phyloP scores from a whole-genome alignment of 53 echinoderm and acorn worm species.

The Antedon mediterranea region DNA sequence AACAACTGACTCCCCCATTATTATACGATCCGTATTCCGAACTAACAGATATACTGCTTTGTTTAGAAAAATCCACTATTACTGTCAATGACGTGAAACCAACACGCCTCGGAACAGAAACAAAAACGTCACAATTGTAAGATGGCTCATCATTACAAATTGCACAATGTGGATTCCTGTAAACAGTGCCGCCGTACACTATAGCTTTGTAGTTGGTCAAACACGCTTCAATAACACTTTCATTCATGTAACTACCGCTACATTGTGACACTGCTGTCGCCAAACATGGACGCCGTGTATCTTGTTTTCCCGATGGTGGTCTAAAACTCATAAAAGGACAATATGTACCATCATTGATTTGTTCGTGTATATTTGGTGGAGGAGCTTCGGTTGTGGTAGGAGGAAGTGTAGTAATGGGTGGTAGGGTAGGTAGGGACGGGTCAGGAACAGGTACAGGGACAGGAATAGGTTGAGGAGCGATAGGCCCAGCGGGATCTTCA shows the following conservation, averaged over 20 bases:
- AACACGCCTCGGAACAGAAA: not conserved
- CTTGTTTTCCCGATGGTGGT: not conserved
- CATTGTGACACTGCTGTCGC: not conserved
- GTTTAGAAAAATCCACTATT: not conserved
- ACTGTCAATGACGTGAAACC: not conserved
- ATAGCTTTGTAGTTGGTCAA: not conserved
- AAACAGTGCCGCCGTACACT: not conserved
- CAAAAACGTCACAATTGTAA: slow-evolving; percentile 2
- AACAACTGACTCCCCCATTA: not conserved
- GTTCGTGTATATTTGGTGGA: not conserved
- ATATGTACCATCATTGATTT: not conserved
- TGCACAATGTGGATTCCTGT: slow-evolving; percentile 37
- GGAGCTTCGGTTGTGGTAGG: not conserved
- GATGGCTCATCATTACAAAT: slow-evolving; percentile 22
- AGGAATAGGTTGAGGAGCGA: not conserved
- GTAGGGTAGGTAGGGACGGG: not conserved
- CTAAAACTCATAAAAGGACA: not conserved
- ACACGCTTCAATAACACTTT: not conserved
- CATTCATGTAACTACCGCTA: not conserved
- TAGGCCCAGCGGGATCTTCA: not conserved
- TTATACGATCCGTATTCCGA: not conserved
- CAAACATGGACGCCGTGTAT: not conserved
- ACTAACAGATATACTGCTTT: not conserved
- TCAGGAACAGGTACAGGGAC: not conserved
- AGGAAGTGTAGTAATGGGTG: not conserved